A percentile compares a stretch with the other conserved stretches of the same genome.
phyloP scores from a whole-genome alignment of 1,140 invertebrate genomes.

The Sycophila sp. region DNA sequence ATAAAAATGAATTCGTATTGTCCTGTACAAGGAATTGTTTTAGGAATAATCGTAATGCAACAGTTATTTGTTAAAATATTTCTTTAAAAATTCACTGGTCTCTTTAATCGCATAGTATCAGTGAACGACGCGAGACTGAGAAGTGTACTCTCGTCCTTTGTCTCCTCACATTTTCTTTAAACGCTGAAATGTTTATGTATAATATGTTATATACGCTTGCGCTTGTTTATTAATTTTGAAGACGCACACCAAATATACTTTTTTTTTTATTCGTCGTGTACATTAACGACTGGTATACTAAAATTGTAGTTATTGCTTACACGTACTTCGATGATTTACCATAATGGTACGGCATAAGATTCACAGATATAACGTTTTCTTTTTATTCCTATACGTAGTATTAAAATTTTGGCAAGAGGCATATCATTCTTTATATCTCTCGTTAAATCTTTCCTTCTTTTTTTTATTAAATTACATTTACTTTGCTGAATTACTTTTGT shows the following conservation, averaged over 20 bases:
- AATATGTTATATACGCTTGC: slow-evolving; percentile 38
- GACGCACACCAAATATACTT: slow-evolving; percentile 33
- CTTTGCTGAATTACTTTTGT: neutral
- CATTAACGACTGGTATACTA: slow-evolving; percentile 19
- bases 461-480: neutral
- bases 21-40: slow-evolving; percentile 32
- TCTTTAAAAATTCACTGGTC: slow-evolving; percentile 10
- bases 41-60: slow-evolving; percentile 12
- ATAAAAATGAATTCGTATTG: slow-evolving; percentile 24
- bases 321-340: slow-evolving; percentile 47
- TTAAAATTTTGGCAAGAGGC: slow-evolving; percentile 33
- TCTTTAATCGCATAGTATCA: slow-evolving; percentile 23
- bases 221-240: slow-evolving; percentile 15
- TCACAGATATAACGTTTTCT: slow-evolving; percentile 24
- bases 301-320: slow-evolving; percentile 43
- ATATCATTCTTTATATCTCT: slow-evolving; percentile 4
- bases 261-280: slow-evolving; percentile 24
- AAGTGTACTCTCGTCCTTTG: too few species aligned
- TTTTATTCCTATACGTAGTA: neutral
- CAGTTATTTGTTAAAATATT: neutral
- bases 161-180: slow-evolving; percentile 4
- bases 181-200: slow-evolving; percentile 16
- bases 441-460: neutral
- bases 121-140: too few species aligned
- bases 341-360: slow-evolving; percentile 4